Conservation (phyloP, 1,140 invertebrate genomes). For the Daktulosphaira vitifoliae region DNA sequence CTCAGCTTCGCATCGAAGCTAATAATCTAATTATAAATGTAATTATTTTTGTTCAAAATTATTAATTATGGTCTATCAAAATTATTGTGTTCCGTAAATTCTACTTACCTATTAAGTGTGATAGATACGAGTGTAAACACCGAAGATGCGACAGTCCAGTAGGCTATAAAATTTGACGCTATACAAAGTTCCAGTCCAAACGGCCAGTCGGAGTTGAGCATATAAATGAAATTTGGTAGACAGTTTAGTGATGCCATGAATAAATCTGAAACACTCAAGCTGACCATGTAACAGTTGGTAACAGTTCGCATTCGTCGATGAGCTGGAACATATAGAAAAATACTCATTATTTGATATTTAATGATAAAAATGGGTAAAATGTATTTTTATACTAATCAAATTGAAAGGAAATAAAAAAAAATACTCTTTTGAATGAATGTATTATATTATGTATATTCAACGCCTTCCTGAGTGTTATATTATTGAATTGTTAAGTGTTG, state of each 20-base stretch:
- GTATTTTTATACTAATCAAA: too few species aligned
- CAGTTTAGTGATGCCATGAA: constrained; percentile 86
- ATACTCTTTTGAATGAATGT: too few species aligned
- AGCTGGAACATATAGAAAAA: constrained; percentile 42
- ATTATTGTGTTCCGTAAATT: too few species aligned
- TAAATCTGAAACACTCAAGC: constrained; percentile 82
- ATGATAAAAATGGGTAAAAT: too few species aligned
- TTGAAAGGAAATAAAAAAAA: too few species aligned
- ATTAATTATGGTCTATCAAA: too few species aligned
- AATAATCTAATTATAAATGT: too few species aligned
- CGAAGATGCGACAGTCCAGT: constrained; percentile 76
- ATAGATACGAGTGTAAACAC: constrained; percentile 85
- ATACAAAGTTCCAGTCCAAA: constrained; percentile 78
- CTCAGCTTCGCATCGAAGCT: too few species aligned
- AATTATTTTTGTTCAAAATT: too few species aligned
- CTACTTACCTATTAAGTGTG: constrained; percentile 67
- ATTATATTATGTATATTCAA: too few species aligned
- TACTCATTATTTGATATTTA: background rate
- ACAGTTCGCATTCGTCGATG: constrained; percentile 85
- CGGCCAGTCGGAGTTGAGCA: constrained; percentile 68
- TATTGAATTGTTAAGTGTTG: too few species aligned
- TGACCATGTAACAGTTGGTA: constrained; percentile 91
- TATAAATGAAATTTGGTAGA: constrained; percentile 87
- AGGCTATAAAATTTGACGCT: constrained; percentile 80
- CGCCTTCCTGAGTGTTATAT: too few species aligned